Conservation (phyloP, 2,113 vertebrate species). For the Osmerus mordax region DNA sequence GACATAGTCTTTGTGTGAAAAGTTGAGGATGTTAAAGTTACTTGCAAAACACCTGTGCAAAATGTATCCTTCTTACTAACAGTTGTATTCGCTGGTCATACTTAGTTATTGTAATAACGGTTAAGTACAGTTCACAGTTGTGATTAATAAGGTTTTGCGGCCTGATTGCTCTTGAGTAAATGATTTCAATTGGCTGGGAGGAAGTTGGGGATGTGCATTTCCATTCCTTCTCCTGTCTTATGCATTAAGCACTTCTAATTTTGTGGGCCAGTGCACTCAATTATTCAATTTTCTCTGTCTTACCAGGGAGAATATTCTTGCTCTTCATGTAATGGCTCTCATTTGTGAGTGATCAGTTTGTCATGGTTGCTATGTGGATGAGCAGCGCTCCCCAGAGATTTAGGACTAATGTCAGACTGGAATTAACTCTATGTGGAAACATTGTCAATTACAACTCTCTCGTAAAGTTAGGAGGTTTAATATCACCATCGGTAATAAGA, state of each 20-base stretch:
- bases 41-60: too few relatives aligned
- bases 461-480: too few relatives aligned
- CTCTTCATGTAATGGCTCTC: conserved; percentile 41
- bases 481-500: too few relatives aligned
- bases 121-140: background rate
- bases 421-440: conserved; percentile 33
- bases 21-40: too few relatives aligned
- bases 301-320: conserved; percentile 40
- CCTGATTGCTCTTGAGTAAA: conserved; percentile 2
- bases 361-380: conserved; percentile 35
- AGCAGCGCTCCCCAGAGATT: conserved; percentile 31
- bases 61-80: too few relatives aligned
- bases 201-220: conserved; percentile 13
- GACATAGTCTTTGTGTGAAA: too few relatives aligned
- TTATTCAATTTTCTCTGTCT: conserved; percentile 41
- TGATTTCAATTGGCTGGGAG: conserved; percentile 1
- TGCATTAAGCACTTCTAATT: conserved; percentile 21
- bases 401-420: conserved; percentile 27
- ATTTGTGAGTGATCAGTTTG: conserved; percentile 51
- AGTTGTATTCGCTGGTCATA: background rate
- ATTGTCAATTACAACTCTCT: conserved; percentile 23
- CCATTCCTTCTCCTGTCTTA: conserved; percentile 13
- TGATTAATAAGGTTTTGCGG: background rate
- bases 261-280: conserved; percentile 43
- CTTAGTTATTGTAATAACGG: background rate